These are phyloP conservation scores for Margaritifera margaritifera DNA, from an alignment of 2,888 invertebrate species.

Conservation along the genomic window DNA sequence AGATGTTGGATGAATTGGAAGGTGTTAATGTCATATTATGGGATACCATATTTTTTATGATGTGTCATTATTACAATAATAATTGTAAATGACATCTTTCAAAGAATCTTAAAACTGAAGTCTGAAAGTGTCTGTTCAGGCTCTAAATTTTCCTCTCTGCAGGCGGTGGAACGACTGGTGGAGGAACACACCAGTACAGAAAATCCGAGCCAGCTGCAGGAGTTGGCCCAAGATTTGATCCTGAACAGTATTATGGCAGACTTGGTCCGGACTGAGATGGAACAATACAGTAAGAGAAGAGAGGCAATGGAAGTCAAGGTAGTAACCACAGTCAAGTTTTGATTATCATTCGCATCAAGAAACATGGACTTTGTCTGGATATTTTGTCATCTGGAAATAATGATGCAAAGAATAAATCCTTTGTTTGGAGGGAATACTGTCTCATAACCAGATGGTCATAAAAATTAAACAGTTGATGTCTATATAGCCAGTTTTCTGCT, in stretches of 20 bases:
- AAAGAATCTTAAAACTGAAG: too few relatives aligned
- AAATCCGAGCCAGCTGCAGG: constrained; percentile 83
- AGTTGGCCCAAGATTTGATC: constrained; percentile 83
- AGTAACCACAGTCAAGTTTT: background rate
- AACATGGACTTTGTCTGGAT: background rate
- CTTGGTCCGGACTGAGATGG: constrained; percentile 55
- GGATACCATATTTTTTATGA: too few relatives aligned
- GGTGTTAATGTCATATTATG: too few relatives aligned
- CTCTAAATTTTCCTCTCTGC: constrained; percentile 26
- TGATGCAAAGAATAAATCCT: background rate
- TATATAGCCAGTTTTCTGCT: too few relatives aligned
- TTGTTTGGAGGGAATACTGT: background rate
- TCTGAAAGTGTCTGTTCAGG: background rate
- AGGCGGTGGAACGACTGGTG: constrained; percentile 89
- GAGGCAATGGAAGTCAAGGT: constrained; percentile 55
- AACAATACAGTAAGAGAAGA: constrained; percentile 48
- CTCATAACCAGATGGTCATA: too few relatives aligned
- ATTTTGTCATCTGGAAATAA: too few relatives aligned
- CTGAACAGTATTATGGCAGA: constrained; percentile 79
- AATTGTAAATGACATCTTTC: too few relatives aligned
- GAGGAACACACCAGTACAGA: constrained; percentile 81
- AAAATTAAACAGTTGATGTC: too few relatives aligned
- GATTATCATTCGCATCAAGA: background rate
- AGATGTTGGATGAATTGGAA: too few relatives aligned
- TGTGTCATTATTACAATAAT: too few relatives aligned